Evolutionary conservation across 1,140 invertebrate species (phyloP).

Genomic region (Antheraea mylitta): DNA sequence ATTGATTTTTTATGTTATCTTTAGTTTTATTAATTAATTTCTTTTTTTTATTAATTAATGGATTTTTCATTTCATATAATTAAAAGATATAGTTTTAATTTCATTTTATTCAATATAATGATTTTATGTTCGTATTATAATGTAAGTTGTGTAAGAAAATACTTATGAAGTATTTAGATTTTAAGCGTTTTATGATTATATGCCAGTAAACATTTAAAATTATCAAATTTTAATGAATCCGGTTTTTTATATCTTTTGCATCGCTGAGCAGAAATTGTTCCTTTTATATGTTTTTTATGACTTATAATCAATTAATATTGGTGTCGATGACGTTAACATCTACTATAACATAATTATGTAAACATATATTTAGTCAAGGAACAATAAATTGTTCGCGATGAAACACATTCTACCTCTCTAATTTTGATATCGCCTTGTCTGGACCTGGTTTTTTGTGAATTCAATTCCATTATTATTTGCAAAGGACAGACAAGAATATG

Average conservation of each 20-base stretch:
- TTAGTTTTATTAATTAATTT: background rate
- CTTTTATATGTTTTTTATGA: background rate
- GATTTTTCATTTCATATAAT: background rate
- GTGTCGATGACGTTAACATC: background rate
- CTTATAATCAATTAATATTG: background rate
- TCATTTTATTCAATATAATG: too few relatives aligned
- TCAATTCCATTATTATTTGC: background rate
- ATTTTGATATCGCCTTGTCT: background rate
- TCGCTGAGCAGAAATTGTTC: background rate
- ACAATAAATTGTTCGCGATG: background rate
- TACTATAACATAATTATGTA: background rate
- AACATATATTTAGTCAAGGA: too few relatives aligned
- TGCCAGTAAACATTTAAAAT: background rate
- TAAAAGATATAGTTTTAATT: background rate
- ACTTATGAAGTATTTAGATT: conserved; percentile 5
- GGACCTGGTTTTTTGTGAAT: background rate
- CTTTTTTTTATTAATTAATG: background rate
- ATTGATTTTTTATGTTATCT: background rate
- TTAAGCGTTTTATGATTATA: background rate
- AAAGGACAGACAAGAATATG: background rate
- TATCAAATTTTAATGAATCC: background rate
- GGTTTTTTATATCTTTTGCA: background rate
- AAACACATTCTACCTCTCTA: background rate
- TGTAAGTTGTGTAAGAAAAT: background rate
- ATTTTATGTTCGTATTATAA: too few relatives aligned